These are phyloP conservation scores for Ciconia boyciana DNA, from an alignment of 2,113 vertebrate species.

Conservation along the genomic window DNA sequence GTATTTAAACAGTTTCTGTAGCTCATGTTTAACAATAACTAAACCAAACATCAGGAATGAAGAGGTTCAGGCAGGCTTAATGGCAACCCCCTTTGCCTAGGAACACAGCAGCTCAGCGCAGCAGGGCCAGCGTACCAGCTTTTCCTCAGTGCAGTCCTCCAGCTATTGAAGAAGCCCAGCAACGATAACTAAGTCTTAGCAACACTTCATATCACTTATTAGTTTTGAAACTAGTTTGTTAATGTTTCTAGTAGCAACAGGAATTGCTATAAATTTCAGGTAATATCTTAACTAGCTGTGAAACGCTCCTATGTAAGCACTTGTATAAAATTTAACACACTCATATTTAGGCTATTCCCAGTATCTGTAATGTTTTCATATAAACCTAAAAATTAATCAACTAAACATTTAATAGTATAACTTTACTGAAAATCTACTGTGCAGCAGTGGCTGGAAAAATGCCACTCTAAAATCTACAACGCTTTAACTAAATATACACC, in stretches of 20 bases:
- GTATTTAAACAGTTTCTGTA: not conserved
- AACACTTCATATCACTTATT: not conserved
- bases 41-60: not conserved
- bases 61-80: not conserved
- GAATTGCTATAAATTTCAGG: not conserved
- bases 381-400: not conserved
- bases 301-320: not conserved
- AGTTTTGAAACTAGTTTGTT: not conserved
- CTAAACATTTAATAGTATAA: not conserved
- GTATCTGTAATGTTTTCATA: not conserved
- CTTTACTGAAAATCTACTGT: not conserved
- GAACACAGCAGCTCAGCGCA: rapidly evolving
- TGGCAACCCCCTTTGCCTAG: rapidly evolving
- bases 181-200: not conserved
- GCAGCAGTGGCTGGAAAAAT: not conserved
- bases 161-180: not conserved
- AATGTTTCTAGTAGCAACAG: not conserved
- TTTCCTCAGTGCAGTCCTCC: not conserved
- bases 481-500: not conserved
- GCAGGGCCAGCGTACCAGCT: not conserved
- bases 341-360: not conserved
- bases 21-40: not conserved
- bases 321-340: not conserved
- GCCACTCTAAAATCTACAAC: not conserved
- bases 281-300: not conserved